A percentile compares a stretch with the other conserved stretches of the same genome.
These are phyloP conservation scores for Gymnoscopelus microlampas DNA, from an alignment of 2,797 vertebrate genomes.

Conservation along the genomic window DNA sequence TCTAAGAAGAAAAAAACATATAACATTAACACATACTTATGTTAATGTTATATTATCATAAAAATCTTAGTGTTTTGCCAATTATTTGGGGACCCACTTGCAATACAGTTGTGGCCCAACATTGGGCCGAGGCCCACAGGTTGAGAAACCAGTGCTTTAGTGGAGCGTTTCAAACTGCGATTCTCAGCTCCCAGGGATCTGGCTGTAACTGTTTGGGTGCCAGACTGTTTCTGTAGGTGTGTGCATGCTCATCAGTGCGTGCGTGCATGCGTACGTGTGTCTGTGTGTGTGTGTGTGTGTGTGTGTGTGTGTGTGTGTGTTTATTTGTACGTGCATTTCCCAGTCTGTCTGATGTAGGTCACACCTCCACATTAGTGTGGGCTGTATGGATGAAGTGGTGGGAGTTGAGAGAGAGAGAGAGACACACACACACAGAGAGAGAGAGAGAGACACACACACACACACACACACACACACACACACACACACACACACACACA, in stretches of 20 bases:
- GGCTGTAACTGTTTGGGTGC: constrained; percentile 35
- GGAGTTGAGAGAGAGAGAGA: constrained; percentile 48
- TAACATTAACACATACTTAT: too few relatives aligned
- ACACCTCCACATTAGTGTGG: constrained; percentile 65
- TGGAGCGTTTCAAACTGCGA: background rate
- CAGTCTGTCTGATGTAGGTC: constrained; percentile 64
- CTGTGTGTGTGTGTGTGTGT: constrained; percentile 11
- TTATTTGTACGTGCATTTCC: background rate
- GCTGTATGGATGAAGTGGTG: constrained; percentile 43
- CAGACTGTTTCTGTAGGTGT: constrained; percentile 22
- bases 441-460: constrained; percentile 6
- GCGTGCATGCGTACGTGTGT: constrained; percentile 10
- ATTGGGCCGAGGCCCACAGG: too few relatives aligned
- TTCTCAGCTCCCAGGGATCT: constrained; percentile 33
- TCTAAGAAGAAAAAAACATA: too few relatives aligned
- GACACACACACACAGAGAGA: background rate
- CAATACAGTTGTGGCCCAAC: too few relatives aligned
- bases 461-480: too few relatives aligned
- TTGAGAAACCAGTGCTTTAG: background rate
- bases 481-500: too few relatives aligned
- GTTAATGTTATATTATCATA: too few relatives aligned
- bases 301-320: constrained; percentile 4
- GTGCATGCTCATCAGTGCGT: background rate
- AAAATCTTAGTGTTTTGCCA: too few relatives aligned
- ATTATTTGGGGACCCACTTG: too few relatives aligned